These are phyloP conservation scores for Dendropsophus ebraccatus DNA, from an alignment of 2,113 vertebrate species.

Conservation along the genomic window DNA sequence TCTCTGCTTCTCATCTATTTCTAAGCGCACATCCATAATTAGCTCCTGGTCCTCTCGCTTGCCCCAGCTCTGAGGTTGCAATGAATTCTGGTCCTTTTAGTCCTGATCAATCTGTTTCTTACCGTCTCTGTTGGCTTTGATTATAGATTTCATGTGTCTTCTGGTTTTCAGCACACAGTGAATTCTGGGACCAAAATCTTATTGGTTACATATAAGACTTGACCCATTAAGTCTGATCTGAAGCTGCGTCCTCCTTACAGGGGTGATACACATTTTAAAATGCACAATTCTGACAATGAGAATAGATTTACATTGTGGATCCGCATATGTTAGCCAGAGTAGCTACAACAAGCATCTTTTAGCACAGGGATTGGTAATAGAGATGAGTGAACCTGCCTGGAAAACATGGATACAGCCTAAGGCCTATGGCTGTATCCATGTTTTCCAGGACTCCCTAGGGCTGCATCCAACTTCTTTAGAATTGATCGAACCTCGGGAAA, in stretches of 20 bases:
- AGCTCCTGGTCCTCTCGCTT: not conserved
- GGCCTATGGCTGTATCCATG: too few relatives aligned
- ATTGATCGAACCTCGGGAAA: too few relatives aligned
- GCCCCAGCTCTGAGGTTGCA: not conserved
- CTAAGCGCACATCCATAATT: constrained; percentile 22
- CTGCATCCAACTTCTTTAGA: too few relatives aligned
- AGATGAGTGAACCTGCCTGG: too few relatives aligned
- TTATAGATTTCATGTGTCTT: not conserved
- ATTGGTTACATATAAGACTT: not conserved
- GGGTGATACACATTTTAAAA: too few relatives aligned
- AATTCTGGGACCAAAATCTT: not conserved
- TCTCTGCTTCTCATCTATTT: constrained; percentile 23
- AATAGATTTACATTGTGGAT: too few relatives aligned
- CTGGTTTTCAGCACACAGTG: not conserved
- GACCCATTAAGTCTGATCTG: not conserved
- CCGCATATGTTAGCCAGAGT: too few relatives aligned
- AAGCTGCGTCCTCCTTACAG: not conserved
- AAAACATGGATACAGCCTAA: too few relatives aligned
- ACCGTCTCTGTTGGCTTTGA: not conserved
- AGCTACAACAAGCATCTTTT: too few relatives aligned
- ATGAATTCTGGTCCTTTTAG: not conserved
- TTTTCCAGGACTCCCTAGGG: too few relatives aligned
- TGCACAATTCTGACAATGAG: too few relatives aligned
- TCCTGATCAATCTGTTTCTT: constrained; percentile 2
- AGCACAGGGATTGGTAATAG: too few relatives aligned